Evolutionary conservation across 2,113 vertebrate species (phyloP).

Genomic region (Tenrec ecaudatus): DNA sequence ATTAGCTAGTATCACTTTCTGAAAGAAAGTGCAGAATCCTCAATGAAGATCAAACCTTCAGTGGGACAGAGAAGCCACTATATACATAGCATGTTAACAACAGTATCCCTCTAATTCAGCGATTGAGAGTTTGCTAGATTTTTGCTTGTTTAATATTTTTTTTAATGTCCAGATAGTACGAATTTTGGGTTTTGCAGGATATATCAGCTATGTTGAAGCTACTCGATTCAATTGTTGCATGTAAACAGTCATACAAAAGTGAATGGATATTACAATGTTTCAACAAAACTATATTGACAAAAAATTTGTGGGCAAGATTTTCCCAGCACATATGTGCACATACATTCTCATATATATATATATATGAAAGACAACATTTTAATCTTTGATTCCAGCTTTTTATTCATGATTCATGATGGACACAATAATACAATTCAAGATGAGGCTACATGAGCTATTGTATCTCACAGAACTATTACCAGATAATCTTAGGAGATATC

Average conservation of each 20-base stretch:
- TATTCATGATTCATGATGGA: not conserved
- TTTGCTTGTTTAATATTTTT: not conserved
- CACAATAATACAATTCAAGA: conserved; percentile 15
- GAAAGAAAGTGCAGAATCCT: not conserved
- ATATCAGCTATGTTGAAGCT: not conserved
- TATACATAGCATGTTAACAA: not conserved
- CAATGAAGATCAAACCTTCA: not conserved
- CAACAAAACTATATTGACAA: not conserved
- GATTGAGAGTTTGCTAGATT: not conserved
- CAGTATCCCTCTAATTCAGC: not conserved
- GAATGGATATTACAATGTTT: not conserved
- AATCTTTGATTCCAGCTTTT: not conserved
- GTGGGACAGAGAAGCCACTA: not conserved
- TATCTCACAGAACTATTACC: not conserved
- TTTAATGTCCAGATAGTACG: not conserved
- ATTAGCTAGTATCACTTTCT: not conserved
- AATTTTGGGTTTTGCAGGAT: not conserved
- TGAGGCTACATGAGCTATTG: not conserved
- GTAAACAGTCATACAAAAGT: not conserved
- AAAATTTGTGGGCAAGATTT: not conserved
- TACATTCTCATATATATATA: too few relatives aligned
- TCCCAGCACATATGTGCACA: too few relatives aligned
- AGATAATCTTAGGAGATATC: not conserved
- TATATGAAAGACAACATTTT: not conserved
- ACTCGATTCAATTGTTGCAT: not conserved